Evolutionary conservation across 1,140 invertebrate species (phyloP).

Genomic region (Paraescarpia echinospica): DNA sequence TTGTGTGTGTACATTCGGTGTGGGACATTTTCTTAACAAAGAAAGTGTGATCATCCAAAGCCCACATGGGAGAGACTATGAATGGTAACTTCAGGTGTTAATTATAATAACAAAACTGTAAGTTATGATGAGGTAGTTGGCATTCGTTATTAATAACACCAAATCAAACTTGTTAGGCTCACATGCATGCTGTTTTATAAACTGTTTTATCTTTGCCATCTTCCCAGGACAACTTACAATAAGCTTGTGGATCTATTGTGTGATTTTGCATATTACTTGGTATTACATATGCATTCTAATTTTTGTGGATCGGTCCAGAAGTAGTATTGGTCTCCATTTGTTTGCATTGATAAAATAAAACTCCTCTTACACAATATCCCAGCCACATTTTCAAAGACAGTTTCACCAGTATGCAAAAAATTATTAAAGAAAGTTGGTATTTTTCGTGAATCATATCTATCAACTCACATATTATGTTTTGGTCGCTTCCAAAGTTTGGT

Average conservation of each 20-base stretch:
- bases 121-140: neutral
- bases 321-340: neutral
- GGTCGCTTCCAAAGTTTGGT: too few species aligned
- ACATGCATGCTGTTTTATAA: neutral
- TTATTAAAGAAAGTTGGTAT: too few species aligned
- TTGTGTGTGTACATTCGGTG: neutral
- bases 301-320: neutral
- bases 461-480: too few species aligned
- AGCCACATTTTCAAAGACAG: too few species aligned
- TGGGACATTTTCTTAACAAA: neutral
- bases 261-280: neutral
- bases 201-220: neutral
- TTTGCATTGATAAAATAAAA: neutral
- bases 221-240: neutral
- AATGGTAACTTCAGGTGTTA: neutral
- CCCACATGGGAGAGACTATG: neutral
- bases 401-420: too few species aligned
- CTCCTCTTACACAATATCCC: too few species aligned
- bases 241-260: neutral
- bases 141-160: neutral
- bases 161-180: neutral
- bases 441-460: too few species aligned
- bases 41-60: neutral
- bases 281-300: neutral
- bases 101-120: neutral